Conservation (phyloP, 2,113 vertebrate species). For the Rafetus swinhoei region DNA sequence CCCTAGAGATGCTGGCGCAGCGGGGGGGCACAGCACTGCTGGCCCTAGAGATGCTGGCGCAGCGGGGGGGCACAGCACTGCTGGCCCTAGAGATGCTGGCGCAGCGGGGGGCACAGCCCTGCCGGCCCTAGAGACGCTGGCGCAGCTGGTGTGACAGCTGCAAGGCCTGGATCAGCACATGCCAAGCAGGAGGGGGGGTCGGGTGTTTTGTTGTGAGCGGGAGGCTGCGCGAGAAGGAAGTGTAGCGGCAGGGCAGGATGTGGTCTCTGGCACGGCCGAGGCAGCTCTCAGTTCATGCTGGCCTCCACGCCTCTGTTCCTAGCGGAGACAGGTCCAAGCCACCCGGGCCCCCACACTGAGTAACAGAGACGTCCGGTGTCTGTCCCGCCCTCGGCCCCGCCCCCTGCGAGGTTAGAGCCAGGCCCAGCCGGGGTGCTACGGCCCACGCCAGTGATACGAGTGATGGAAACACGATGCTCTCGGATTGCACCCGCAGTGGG, state of each 20-base stretch:
- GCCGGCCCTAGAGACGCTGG: accelerated
- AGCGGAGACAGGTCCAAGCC: background rate
- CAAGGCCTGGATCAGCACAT: accelerated
- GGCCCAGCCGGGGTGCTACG: background rate
- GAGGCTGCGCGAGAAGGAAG: background rate
- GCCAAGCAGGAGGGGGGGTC: background rate
- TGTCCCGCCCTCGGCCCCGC: background rate
- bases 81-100: too few relatives aligned
- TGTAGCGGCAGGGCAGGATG: constrained; percentile 36
- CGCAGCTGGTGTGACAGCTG: background rate
- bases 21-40: too few relatives aligned
- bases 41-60: too few relatives aligned
- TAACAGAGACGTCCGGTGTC: background rate
- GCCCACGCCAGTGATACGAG: too few relatives aligned
- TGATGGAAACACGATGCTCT: accelerated
- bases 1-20: too few relatives aligned
- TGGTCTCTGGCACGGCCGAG: accelerated
- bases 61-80: too few relatives aligned
- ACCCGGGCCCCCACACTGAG: background rate
- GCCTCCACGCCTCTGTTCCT: background rate
- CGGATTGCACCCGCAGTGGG: background rate
- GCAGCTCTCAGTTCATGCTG: accelerated
- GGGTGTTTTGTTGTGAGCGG: background rate
- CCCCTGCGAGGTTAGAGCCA: background rate
- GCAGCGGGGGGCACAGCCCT: accelerated